phyloP scores from a whole-genome alignment of 2,888 invertebrate genomes.

The Aphodius sticticus region DNA sequence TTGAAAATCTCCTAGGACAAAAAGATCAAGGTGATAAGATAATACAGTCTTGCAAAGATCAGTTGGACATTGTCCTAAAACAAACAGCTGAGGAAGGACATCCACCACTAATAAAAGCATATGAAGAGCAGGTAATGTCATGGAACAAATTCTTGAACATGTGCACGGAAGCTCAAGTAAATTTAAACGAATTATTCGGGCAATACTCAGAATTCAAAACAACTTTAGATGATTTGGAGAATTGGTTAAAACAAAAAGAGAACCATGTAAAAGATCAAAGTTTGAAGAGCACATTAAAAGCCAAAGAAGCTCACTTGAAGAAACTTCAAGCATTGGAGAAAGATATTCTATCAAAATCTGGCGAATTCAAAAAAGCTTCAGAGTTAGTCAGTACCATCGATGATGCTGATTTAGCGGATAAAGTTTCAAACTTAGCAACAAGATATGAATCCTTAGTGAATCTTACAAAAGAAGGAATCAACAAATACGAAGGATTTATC shows the following conservation, averaged over 20 bases:
- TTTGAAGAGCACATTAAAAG: conserved; percentile 83
- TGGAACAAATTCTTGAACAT: conserved; percentile 80
- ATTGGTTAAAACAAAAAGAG: conserved; percentile 89
- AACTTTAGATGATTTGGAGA: conserved; percentile 77
- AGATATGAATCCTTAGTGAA: conserved; percentile 85
- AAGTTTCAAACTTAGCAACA: conserved; percentile 80
- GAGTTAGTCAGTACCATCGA: conserved; percentile 76
- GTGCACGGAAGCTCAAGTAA: conserved; percentile 75
- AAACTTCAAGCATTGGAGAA: conserved; percentile 77
- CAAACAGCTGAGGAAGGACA: conserved; percentile 83
- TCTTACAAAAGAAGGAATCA: conserved; percentile 82
- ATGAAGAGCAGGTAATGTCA: conserved; percentile 75
- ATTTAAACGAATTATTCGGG: conserved; percentile 77
- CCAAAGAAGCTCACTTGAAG: conserved; percentile 80
- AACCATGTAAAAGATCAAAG: conserved; percentile 88
- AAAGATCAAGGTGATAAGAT: conserved; percentile 77
- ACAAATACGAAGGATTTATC: conserved; percentile 83
- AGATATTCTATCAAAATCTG: conserved; percentile 73
- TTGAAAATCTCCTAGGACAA: conserved; percentile 79
- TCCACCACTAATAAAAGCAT: conserved; percentile 74
- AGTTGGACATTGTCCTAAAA: conserved; percentile 75
- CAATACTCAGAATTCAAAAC: conserved; percentile 85
- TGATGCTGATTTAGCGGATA: conserved; percentile 77
- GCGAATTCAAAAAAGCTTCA: conserved; percentile 72
- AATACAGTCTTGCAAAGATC: conserved; percentile 73